Evolutionary conservation across 2,797 vertebrate genomes (phyloP).

Genomic region (Ctenochaetus hawaiiensis): DNA sequence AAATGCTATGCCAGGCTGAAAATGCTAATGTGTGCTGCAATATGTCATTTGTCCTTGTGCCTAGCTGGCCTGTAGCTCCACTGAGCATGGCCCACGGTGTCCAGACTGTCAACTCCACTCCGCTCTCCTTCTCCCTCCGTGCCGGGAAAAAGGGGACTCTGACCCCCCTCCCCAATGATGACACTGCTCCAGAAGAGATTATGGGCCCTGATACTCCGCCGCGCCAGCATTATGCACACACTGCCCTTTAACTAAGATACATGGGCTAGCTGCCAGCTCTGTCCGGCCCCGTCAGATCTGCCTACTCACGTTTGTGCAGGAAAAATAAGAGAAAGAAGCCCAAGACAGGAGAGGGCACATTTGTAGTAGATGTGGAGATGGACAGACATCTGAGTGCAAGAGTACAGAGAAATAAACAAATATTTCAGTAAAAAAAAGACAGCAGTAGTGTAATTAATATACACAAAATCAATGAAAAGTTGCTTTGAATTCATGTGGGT

Average conservation of each 20-base stretch:
- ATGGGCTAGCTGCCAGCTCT: conserved; percentile 72
- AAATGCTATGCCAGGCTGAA: conserved; percentile 51
- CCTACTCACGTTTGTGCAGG: conserved; percentile 58
- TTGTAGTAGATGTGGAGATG: neutral
- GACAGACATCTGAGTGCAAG: neutral
- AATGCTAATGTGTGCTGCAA: conserved; percentile 74
- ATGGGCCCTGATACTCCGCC: conserved; percentile 76
- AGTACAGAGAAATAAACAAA: conserved; percentile 14
- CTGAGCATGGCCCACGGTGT: conserved; percentile 61
- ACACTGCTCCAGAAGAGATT: conserved; percentile 79
- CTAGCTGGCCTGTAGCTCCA: conserved; percentile 62
- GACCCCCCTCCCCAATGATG: conserved; percentile 76
- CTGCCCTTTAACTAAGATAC: conserved; percentile 79
- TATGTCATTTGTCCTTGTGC: conserved; percentile 77
- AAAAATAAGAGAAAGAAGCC: conserved; percentile 32
- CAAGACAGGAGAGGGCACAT: conserved; percentile 27
- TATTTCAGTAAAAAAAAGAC: conserved; percentile 18
- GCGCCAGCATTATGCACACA: conserved; percentile 77
- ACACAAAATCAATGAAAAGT: conserved; percentile 36
- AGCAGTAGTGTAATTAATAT: conserved; percentile 35
- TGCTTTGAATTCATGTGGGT: conserved; percentile 32
- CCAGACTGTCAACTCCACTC: conserved; percentile 73
- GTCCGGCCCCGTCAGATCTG: conserved; percentile 65
- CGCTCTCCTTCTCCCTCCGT: conserved; percentile 62
- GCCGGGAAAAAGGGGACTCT: conserved; percentile 63